phyloP scores from a whole-genome alignment of 2,888 invertebrate species.

The Xestia c-nigrum region DNA sequence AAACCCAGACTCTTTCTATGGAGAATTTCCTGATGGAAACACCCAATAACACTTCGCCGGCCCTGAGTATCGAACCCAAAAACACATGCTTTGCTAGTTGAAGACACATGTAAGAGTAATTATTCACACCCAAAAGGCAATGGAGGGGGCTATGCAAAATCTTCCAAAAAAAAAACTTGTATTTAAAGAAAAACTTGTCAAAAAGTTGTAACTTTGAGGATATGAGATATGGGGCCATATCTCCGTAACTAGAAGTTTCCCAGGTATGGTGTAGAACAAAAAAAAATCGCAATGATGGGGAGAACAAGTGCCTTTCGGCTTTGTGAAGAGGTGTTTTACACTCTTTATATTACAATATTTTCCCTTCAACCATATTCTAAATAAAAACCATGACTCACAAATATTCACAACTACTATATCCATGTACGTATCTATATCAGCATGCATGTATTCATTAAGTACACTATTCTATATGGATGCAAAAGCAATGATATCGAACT shows the following conservation, averaged over 20 bases:
- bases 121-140: too few species aligned
- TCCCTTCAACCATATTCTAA: conserved; percentile 15
- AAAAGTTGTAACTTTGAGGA: too few species aligned
- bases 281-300: too few species aligned
- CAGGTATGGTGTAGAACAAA: too few species aligned
- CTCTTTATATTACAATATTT: neutral
- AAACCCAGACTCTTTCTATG: neutral
- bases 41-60: neutral
- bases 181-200: too few species aligned
- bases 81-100: neutral
- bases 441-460: conserved; percentile 39
- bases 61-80: neutral
- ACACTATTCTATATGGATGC: conserved; percentile 53
- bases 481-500: conserved; percentile 39
- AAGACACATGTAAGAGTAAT: too few species aligned
- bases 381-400: conserved; percentile 40
- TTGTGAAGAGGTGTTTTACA: too few species aligned
- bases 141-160: too few species aligned
- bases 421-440: conserved; percentile 8
- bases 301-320: too few species aligned
- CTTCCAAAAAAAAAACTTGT: too few species aligned
- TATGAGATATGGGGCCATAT: too few species aligned
- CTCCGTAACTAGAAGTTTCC: too few species aligned
- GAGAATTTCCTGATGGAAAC: neutral
- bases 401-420: neutral